Evolutionary conservation across 2,888 invertebrate genomes (phyloP).

Genomic region (Nasonovia ribisnigri): DNA sequence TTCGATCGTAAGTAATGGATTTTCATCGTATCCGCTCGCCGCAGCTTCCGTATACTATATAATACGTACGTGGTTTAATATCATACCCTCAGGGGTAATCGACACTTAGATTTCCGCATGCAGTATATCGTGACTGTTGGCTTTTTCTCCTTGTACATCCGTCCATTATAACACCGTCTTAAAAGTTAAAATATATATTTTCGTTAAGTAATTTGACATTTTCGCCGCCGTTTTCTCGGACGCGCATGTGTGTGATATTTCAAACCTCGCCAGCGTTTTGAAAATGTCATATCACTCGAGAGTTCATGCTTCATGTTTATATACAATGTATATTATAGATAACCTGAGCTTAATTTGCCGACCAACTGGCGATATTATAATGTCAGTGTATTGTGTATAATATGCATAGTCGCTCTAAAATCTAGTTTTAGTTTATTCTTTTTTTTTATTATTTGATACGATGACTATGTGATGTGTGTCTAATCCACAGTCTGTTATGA

Average conservation of each 20-base stretch:
- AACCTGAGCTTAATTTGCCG: background rate
- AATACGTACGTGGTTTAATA: background rate
- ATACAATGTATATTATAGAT: background rate
- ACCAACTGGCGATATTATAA: background rate
- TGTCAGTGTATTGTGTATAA: background rate
- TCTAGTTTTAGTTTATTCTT: background rate
- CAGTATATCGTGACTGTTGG: background rate
- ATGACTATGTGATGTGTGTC: background rate
- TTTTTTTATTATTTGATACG: background rate
- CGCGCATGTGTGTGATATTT: background rate
- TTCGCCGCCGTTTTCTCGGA: background rate
- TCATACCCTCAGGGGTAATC: background rate
- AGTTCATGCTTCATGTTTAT: background rate
- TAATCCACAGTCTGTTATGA: background rate
- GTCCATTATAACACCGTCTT: background rate
- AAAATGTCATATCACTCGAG: slow-evolving; percentile 21
- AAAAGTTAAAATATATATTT: background rate
- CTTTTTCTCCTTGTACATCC: background rate
- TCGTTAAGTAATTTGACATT: slow-evolving; percentile 48
- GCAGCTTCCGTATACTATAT: background rate
- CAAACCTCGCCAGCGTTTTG: background rate
- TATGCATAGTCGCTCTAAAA: background rate
- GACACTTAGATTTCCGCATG: background rate
- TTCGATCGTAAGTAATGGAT: background rate
- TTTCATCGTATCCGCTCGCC: background rate